Percentiles rank a stretch among this genome's conserved stretches.
Conservation (phyloP, 64 coral and sea anemone genomes). For the Porites lutea region DNA sequence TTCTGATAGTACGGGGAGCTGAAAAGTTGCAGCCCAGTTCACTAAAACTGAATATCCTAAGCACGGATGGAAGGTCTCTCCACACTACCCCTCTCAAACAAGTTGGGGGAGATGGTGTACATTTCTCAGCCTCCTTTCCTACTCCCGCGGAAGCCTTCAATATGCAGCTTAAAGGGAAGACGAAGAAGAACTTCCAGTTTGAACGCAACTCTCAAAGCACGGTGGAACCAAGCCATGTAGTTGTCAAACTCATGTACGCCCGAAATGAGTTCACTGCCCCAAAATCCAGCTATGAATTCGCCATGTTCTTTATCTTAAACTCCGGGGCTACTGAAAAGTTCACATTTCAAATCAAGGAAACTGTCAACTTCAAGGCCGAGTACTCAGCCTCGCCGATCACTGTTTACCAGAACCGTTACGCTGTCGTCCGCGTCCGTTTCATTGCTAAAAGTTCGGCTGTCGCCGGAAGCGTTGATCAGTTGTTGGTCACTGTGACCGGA, state of each 20-base stretch:
- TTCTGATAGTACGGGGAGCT: constrained; percentile 28
- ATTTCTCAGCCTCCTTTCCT: constrained; percentile 39
- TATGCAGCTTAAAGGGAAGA: constrained; percentile 54
- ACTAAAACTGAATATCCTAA: constrained; percentile 15
- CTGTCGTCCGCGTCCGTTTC: not conserved
- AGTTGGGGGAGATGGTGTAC: not conserved
- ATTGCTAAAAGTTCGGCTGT: not conserved
- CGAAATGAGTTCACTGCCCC: constrained; percentile 15
- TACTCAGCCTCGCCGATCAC: not conserved
- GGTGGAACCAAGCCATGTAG: not conserved
- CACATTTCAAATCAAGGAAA: constrained; percentile 14
- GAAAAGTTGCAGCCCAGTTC: not conserved
- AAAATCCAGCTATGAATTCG: not conserved
- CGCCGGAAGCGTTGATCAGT: not conserved
- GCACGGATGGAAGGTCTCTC: not conserved
- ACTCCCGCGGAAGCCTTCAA: constrained; percentile 21
- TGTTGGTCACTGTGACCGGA: constrained; percentile 24
- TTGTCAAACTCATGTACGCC: constrained; percentile 9
- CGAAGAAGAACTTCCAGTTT: constrained; percentile 29
- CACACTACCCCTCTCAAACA: not conserved
- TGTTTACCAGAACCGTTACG: not conserved
- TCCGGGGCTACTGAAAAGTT: constrained; percentile 24
- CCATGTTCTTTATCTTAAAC: constrained; percentile 22
- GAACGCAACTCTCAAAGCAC: constrained; percentile 14
- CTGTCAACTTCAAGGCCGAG: not conserved